Evolutionary conservation across 2,888 invertebrate species (phyloP), one percentile per base, ranked within the genome.

Genomic region (Autographa gamma): DNA sequence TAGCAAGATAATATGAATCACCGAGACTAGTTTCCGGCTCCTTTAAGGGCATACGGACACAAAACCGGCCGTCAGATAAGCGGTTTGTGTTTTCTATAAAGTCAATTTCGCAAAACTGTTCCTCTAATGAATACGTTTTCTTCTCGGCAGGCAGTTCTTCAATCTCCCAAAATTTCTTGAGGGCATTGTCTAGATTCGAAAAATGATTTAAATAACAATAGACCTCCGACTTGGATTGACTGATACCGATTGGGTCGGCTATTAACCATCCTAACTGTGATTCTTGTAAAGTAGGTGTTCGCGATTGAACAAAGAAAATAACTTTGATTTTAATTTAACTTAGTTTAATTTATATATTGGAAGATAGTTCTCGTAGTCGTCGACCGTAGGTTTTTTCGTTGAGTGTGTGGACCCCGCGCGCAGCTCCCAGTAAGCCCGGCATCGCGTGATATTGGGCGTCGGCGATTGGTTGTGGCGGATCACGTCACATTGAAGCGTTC

Each of bases 141-240:
- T 8, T 18, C 4, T 41, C 41, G n/a, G 38, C 4, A 60, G 60
- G 41, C 9, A 60, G 38, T 60, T 60, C 60, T 41, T 41, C 60
- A 18, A 60, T 34, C 41, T 60, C 60, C 60, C 60, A 60, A 34
- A 60, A 60, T 41, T 60, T 60, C 41, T 60, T 60, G 2, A 60
- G 18, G 9, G 41, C 41, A 41, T 60, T n/a, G 41, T 60, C 18
- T 7, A 60, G 18, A 54, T 43, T 43, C 43, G 43, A 43, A 43
- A 43, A 43, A 43, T 43, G 43, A 43, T 43, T 43, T 13, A 43
- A 54, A 54, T 54, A 54, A 54, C 54, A 54, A 54, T 54, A 54
- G 54, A 54, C 54, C 54, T 54, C 19, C n/a, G 18, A 54, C 19
- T 54, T 54, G 19, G 54, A 54, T 54, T 54, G n/a, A 54, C 54